Conservation (phyloP, 2,888 invertebrate genomes). For the Mantis religiosa region DNA sequence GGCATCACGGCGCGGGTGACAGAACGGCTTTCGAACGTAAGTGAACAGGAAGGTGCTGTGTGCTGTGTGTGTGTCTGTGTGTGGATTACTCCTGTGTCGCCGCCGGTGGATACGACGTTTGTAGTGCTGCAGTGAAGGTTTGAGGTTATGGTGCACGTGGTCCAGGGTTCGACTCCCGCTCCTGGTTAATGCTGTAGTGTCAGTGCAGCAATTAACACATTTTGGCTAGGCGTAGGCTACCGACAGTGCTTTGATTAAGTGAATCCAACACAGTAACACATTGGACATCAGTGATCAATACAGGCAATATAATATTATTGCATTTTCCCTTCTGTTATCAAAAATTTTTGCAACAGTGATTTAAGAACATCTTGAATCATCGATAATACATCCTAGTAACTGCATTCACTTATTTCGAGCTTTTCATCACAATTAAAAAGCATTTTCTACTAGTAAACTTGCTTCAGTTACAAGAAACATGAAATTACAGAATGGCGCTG, state of each 20-base stretch:
- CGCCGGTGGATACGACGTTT: background rate
- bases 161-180: background rate
- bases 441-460: too few species aligned
- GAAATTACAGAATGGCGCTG: too few species aligned
- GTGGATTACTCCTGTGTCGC: background rate
- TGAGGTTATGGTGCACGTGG: background rate
- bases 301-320: too few species aligned
- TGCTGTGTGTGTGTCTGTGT: background rate
- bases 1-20: conserved; percentile 71
- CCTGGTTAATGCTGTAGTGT: background rate
- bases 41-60: conserved; percentile 50
- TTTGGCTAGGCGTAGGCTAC: background rate
- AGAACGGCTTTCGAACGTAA: conserved; percentile 98
- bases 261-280: background rate
- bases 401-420: too few species aligned
- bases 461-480: too few species aligned
- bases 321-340: too few species aligned
- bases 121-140: background rate
- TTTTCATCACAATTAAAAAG: too few species aligned
- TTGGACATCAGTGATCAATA: too few species aligned
- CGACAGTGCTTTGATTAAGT: background rate
- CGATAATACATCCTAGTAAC: too few species aligned
- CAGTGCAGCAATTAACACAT: background rate
- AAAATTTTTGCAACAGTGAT: too few species aligned
- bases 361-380: too few species aligned